These are phyloP conservation scores for Adelges cooleyi DNA, from an alignment of 1,140 invertebrate genomes.

Conservation along the genomic window DNA sequence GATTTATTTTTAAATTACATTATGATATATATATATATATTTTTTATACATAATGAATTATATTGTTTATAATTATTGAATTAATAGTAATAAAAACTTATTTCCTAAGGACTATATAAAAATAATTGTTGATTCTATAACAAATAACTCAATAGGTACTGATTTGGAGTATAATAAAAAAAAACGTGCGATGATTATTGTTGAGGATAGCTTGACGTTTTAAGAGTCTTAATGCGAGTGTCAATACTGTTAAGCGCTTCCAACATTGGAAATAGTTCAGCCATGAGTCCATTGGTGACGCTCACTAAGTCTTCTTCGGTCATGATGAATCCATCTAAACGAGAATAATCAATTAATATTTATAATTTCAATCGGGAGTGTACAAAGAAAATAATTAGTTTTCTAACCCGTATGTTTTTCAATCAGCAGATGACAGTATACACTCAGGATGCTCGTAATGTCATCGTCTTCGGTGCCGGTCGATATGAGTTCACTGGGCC, in stretches of 20 bases:
- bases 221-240: not conserved
- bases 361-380: no score
- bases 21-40: no score
- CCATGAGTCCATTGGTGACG: slow-evolving; percentile 21
- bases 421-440: slow-evolving; percentile 57
- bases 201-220: slow-evolving; percentile 14
- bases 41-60: no score
- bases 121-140: no score
- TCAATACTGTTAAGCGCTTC: slow-evolving; percentile 25
- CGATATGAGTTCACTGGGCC: slow-evolving; percentile 47
- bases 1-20: no score
- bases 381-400: no score
- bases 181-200: not conserved
- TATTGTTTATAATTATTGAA: no score
- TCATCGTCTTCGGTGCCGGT: slow-evolving; percentile 47
- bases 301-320: slow-evolving; percentile 23
- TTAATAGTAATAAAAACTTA: no score
- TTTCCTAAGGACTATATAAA: no score
- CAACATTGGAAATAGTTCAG: slow-evolving; percentile 20
- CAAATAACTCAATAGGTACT: not conserved
- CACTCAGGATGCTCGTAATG: slow-evolving; percentile 53
- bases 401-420: slow-evolving; percentile 52
- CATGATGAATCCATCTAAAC: slow-evolving; percentile 19
- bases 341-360: not conserved
- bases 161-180: not conserved